phyloP scores from a whole-genome alignment of 2,113 vertebrate species.

The Tachuris rubrigastra region DNA sequence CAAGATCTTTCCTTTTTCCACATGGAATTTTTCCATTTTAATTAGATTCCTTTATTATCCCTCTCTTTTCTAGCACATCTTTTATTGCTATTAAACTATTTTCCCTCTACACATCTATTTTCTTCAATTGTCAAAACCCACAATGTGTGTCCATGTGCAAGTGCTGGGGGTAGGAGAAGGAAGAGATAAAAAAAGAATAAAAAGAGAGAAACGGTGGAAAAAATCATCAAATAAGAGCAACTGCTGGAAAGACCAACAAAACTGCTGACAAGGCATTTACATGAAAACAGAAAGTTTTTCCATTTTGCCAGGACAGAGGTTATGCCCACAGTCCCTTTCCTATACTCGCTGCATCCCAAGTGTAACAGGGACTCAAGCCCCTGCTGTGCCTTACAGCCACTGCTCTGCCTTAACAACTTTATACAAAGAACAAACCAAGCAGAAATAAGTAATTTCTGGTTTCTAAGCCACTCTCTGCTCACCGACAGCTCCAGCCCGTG shows the following conservation, averaged over 20 bases:
- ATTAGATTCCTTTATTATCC: not conserved
- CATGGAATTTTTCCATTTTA: not conserved
- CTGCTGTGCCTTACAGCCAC: not conserved
- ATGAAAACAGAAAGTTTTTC: not conserved
- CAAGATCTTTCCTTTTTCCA: not conserved
- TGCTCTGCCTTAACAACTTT: not conserved
- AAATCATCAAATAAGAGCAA: not conserved
- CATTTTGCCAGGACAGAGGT: accelerated
- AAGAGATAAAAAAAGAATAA: not conserved
- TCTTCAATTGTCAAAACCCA: not conserved
- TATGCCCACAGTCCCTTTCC: not conserved
- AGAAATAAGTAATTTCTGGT: not conserved
- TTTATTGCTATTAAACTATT: not conserved
- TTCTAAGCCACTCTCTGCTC: not conserved
- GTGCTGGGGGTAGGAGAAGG: not conserved
- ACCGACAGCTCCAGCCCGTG: not conserved
- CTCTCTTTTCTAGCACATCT: not conserved
- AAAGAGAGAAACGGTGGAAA: not conserved
- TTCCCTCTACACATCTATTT: not conserved
- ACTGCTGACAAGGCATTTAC: not conserved
- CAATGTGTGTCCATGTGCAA: accelerated
- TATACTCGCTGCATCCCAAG: not conserved
- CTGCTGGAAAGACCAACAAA: not conserved
- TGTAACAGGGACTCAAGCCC: not conserved
- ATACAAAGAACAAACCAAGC: not conserved